Evolutionary conservation across 2,797 vertebrate genomes (phyloP).

Genomic region (Echeneis naucrates): DNA sequence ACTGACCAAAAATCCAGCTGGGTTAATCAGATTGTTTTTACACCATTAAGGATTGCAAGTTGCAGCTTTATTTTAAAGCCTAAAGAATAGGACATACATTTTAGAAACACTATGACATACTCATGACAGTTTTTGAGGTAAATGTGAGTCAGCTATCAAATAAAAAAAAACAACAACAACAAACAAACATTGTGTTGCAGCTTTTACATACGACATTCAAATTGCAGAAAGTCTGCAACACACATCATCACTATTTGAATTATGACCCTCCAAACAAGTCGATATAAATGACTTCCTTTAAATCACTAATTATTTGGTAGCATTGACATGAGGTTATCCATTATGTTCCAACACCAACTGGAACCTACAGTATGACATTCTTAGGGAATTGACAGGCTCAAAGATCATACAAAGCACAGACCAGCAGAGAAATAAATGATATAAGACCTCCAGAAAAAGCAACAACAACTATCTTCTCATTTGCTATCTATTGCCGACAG

Average conservation of each 20-base stretch:
- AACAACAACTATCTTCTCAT: neutral
- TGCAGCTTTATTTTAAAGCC: neutral
- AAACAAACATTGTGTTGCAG: constrained; percentile 2
- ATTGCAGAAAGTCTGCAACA: constrained; percentile 4
- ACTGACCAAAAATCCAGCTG: neutral
- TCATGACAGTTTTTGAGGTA: constrained; percentile 10
- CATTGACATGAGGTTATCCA: neutral
- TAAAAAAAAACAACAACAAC: neutral
- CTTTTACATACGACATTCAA: constrained; percentile 35
- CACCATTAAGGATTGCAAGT: neutral
- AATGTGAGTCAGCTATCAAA: constrained; percentile 7
- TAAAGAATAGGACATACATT: neutral
- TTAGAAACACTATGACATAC: constrained; percentile 4
- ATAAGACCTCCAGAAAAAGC: neutral
- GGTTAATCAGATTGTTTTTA: neutral
- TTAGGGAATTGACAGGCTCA: constrained; percentile 10
- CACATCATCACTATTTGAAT: constrained; percentile 14
- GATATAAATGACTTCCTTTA: neutral
- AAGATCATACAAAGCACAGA: neutral
- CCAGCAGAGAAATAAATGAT: neutral
- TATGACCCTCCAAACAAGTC: neutral
- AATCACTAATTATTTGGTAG: constrained; percentile 7
- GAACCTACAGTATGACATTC: constrained; percentile 5
- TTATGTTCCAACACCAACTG: too few species aligned
- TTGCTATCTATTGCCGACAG: neutral